Conservation (phyloP, 2,888 invertebrate species). For the Cheilosia scutellata region DNA sequence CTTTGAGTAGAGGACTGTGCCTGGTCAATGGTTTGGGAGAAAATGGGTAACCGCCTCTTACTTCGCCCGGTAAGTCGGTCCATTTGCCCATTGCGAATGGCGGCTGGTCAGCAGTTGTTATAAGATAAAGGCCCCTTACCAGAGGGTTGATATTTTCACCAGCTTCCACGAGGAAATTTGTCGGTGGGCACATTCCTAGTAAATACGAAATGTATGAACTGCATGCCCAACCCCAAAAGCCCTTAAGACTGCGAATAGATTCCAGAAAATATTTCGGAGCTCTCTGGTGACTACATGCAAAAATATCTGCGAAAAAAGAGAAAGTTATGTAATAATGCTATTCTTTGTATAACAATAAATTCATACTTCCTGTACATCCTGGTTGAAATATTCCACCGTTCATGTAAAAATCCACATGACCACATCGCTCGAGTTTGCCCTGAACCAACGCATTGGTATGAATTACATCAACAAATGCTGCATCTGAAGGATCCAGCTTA, state of each 20-base stretch:
- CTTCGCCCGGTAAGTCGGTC: conserved; percentile 81
- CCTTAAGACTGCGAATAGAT: conserved; percentile 86
- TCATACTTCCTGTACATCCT: conserved; percentile 85
- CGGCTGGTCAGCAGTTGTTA: conserved; percentile 85
- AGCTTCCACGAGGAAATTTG: conserved; percentile 84
- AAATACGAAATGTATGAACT: conserved; percentile 86
- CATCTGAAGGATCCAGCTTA: conserved; percentile 87
- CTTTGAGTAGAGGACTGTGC: conserved; percentile 79
- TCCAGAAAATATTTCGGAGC: conserved; percentile 88
- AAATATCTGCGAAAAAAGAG: conserved; percentile 84
- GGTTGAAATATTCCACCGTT: conserved; percentile 90
- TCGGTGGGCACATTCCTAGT: conserved; percentile 86
- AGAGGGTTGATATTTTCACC: conserved; percentile 84
- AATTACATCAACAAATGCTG: conserved; percentile 89
- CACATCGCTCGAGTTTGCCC: conserved; percentile 87
- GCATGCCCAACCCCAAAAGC: conserved; percentile 89
- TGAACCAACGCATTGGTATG: conserved; percentile 90
- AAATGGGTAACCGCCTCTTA: background rate
- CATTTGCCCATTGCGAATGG: conserved; percentile 87
- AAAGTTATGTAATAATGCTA: background rate
- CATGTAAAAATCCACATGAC: conserved; percentile 90
- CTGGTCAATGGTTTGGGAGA: conserved; percentile 35
- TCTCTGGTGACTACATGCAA: conserved; percentile 88
- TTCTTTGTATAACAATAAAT: background rate
- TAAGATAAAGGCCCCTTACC: conserved; percentile 85